Conservation (phyloP, 2,797 vertebrate species). For the Malurus leucopterus region DNA sequence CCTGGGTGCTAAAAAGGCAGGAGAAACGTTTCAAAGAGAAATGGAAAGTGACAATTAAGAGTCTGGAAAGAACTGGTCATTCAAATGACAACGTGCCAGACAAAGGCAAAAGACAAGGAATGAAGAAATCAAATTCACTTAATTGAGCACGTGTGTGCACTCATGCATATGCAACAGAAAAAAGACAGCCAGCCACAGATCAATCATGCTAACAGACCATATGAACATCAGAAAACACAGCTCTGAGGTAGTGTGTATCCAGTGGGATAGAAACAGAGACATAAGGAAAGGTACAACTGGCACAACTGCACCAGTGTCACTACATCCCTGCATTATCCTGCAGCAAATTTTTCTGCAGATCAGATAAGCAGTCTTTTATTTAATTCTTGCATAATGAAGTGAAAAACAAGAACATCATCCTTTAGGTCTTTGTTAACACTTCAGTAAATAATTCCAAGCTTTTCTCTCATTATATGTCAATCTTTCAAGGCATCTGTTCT, state of each 20-base stretch:
- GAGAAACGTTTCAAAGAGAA: not conserved
- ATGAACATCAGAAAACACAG: not conserved
- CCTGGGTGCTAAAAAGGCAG: not conserved
- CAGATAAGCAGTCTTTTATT: not conserved
- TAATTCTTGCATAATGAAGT: not conserved
- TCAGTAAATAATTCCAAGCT: not conserved
- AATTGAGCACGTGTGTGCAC: not conserved
- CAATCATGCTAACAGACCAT: not conserved
- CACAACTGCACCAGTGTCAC: not conserved
- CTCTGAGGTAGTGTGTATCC: not conserved
- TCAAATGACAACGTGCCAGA: not conserved
- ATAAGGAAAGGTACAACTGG: not conserved
- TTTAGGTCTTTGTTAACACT: not conserved
- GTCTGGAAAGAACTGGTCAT: not conserved
- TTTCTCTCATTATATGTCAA: not conserved
- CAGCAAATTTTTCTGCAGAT: not conserved
- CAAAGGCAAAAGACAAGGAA: constrained; percentile 11
- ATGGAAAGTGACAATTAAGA: not conserved
- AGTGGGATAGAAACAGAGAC: not conserved
- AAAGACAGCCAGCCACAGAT: not conserved
- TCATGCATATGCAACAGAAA: constrained; percentile 11
- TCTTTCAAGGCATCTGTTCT: not conserved
- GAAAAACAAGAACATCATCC: not conserved
- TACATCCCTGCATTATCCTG: not conserved
- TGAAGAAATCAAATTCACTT: not conserved